Percentiles rank a stretch among this genome's conserved stretches.
phyloP scores from a whole-genome alignment of 2,113 vertebrate genomes.

The Trogon surrucura region DNA sequence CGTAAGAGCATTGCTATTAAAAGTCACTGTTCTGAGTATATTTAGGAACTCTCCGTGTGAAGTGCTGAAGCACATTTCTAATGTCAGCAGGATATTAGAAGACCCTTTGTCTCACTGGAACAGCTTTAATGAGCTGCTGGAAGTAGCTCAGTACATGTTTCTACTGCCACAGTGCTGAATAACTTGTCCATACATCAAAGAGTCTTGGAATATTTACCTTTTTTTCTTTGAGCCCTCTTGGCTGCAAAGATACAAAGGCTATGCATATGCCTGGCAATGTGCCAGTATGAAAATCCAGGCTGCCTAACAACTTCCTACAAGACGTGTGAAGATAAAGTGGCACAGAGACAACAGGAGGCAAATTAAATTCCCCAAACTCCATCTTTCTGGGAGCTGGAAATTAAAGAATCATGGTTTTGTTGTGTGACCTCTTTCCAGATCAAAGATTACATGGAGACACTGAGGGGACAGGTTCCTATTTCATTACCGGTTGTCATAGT shows the following conservation, averaged over 20 bases:
- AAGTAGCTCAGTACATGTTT: constrained; percentile 20
- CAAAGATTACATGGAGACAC: neutral
- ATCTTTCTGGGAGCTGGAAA: neutral
- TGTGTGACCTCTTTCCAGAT: neutral
- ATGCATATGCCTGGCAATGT: neutral
- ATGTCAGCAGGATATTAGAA: constrained; percentile 36
- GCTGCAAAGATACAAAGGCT: constrained; percentile 14
- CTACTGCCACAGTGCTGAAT: neutral
- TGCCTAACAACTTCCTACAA: constrained; percentile 27
- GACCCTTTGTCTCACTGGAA: constrained; percentile 35
- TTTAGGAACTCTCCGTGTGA: constrained; percentile 29
- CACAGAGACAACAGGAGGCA: constrained; percentile 22
- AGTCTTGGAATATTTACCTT: constrained; percentile 28
- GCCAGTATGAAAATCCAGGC: neutral
- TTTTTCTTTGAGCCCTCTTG: neutral
- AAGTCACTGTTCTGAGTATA: neutral
- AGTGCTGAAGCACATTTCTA: constrained; percentile 21
- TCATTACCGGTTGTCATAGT: neutral
- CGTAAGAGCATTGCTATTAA: constrained; percentile 15
- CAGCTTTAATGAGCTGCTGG: constrained; percentile 42
- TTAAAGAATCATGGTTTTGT: neutral
- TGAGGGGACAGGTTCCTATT: neutral
- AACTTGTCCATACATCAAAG: constrained; percentile 38
- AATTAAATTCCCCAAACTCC: constrained; percentile 38
- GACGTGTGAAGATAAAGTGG: neutral